Evolutionary conservation across 2,888 invertebrate species (phyloP).

Genomic region (Listrodromus nycthemerus): DNA sequence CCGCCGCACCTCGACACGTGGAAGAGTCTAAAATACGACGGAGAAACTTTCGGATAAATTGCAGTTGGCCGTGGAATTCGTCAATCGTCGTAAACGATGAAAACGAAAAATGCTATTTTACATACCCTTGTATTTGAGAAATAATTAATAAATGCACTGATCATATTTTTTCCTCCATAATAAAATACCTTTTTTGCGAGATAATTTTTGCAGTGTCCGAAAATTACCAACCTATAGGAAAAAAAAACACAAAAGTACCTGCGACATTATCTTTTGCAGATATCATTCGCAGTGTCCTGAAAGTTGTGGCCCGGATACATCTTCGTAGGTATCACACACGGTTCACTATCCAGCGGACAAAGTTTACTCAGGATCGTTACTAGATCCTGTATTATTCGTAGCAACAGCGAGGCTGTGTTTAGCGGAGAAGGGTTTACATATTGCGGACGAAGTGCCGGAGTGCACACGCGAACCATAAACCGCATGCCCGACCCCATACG

Average conservation of each 20-base stretch:
- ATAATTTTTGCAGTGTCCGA: no score
- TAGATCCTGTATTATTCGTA: background rate
- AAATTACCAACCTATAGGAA: background rate
- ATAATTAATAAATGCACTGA: no score
- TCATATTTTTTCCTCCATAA: no score
- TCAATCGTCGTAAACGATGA: no score
- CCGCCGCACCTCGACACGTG: no score
- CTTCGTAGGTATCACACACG: background rate
- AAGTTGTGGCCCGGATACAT: background rate
- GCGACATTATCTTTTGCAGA: background rate
- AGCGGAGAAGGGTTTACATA: background rate
- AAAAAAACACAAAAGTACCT: background rate
- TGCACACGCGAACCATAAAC: conserved; percentile 26
- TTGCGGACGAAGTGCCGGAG: background rate
- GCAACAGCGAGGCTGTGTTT: background rate
- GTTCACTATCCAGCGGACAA: background rate
- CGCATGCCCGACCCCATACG: conserved; percentile 20
- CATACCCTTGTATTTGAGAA: no score
- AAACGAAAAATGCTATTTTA: no score
- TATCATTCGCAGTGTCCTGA: background rate
- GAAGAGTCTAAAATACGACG: no score
- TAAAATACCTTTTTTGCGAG: no score
- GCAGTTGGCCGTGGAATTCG: no score
- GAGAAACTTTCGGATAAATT: no score
- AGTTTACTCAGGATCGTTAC: conserved; percentile 20